Evolutionary conservation across 1,140 invertebrate species (phyloP).

Genomic region (Steinernema khuongi): DNA sequence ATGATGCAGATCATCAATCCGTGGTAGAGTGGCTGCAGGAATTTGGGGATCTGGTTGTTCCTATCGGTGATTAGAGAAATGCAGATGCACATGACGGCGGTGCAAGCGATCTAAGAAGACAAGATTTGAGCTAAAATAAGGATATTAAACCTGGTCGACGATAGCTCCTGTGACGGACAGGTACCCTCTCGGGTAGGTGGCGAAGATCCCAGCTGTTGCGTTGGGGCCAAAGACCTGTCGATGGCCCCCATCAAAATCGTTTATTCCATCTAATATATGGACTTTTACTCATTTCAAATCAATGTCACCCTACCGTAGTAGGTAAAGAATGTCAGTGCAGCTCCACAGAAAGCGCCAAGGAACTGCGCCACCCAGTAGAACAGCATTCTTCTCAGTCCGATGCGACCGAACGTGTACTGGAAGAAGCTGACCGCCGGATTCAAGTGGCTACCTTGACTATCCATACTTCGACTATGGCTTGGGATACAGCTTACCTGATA

Average conservation of each 20-base stretch:
- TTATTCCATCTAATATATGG: constrained; percentile 46
- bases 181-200: constrained; percentile 63
- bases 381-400: constrained; percentile 61
- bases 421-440: constrained; percentile 65
- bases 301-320: constrained; percentile 60
- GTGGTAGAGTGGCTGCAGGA: constrained; percentile 61
- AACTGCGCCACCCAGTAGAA: constrained; percentile 64
- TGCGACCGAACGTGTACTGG: constrained; percentile 60
- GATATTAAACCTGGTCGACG: constrained; percentile 61
- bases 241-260: constrained; percentile 60
- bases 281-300: not conserved
- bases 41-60: constrained; percentile 61
- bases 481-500: not conserved
- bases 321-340: constrained; percentile 60
- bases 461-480: not conserved
- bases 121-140: not conserved
- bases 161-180: constrained; percentile 60
- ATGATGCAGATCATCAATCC: constrained; percentile 63
- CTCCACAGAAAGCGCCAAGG: constrained; percentile 63
- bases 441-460: constrained; percentile 63
- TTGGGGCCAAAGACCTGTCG: constrained; percentile 47
- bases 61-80: constrained; percentile 64
- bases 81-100: constrained; percentile 62
- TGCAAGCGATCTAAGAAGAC: constrained; percentile 62
- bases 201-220: constrained; percentile 64